These are phyloP conservation scores for Arge pagana DNA, from an alignment of 2,888 invertebrate genomes.

Conservation along the genomic window DNA sequence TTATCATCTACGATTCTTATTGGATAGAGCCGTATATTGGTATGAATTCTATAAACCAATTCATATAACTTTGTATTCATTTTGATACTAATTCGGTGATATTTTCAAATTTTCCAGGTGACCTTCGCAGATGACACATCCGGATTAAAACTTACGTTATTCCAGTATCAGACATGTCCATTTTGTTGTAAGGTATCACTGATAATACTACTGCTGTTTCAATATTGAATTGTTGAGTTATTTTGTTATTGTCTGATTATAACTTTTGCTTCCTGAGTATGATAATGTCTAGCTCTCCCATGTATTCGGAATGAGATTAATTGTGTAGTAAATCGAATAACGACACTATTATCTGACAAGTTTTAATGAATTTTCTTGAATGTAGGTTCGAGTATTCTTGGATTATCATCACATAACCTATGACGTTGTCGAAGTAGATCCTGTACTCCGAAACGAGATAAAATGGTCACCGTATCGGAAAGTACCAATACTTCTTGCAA, in stretches of 20 bases:
- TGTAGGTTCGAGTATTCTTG: conserved; percentile 72
- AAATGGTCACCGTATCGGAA: conserved; percentile 94
- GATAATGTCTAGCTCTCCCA: too few species aligned
- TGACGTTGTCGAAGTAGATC: conserved; percentile 96
- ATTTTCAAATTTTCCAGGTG: conserved; percentile 63
- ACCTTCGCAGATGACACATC: conserved; percentile 67
- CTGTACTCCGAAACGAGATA: conserved; percentile 87
- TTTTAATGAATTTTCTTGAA: neutral
- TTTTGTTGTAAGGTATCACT: conserved; percentile 89
- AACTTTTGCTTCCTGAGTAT: too few species aligned
- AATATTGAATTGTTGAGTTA: too few species aligned
- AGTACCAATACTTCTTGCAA: conserved; percentile 87
- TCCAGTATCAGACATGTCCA: conserved; percentile 97
- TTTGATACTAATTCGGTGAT: neutral
- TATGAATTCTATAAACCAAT: neutral
- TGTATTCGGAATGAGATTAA: too few species aligned
- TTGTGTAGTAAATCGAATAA: too few species aligned
- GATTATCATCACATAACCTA: conserved; percentile 94
- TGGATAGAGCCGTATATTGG: too few species aligned
- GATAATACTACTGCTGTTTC: too few species aligned
- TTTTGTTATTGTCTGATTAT: too few species aligned
- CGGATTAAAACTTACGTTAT: conserved; percentile 82
- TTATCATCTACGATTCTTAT: too few species aligned
- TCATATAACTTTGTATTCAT: conserved; percentile 2
- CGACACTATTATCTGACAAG: neutral